These are phyloP conservation scores for Stictocephala bisonia DNA, from an alignment of 2,888 invertebrate species.

Conservation along the genomic window DNA sequence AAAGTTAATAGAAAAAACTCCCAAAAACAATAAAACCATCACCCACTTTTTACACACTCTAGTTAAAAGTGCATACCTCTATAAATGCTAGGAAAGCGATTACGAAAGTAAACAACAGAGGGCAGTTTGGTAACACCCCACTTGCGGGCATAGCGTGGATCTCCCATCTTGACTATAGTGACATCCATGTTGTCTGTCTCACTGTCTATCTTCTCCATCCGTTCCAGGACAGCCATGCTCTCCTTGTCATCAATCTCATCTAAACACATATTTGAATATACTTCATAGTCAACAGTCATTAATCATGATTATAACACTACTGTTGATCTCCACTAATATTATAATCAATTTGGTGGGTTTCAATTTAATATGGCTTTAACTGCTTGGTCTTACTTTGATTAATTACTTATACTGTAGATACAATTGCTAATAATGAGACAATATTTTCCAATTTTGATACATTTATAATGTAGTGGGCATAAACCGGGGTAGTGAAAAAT, in stretches of 20 bases:
- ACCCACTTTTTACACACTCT: neutral
- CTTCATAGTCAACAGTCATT: neutral
- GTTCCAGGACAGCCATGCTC: constrained; percentile 84
- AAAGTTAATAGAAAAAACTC: too few relatives aligned
- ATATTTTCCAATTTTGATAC: too few relatives aligned
- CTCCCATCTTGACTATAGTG: constrained; percentile 94
- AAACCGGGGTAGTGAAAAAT: too few relatives aligned
- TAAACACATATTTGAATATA: constrained; percentile 63
- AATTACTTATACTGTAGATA: too few relatives aligned
- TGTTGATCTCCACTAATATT: neutral
- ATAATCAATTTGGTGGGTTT: too few relatives aligned
- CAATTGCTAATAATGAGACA: too few relatives aligned
- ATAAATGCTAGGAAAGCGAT: constrained; percentile 92
- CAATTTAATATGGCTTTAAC: too few relatives aligned
- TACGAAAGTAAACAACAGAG: constrained; percentile 90
- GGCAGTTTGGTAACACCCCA: constrained; percentile 94
- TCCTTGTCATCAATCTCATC: constrained; percentile 85
- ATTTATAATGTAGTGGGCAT: too few relatives aligned
- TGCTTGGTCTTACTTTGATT: too few relatives aligned
- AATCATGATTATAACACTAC: constrained; percentile 30
- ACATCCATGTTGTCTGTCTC: constrained; percentile 95
- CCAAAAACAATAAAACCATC: neutral
- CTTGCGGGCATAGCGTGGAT: constrained; percentile 89
- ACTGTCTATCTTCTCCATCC: constrained; percentile 93
- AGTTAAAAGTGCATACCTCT: constrained; percentile 71